Evolutionary conservation across 1,140 invertebrate genomes (phyloP).

Genomic region (Brevipalpus yothersi): DNA sequence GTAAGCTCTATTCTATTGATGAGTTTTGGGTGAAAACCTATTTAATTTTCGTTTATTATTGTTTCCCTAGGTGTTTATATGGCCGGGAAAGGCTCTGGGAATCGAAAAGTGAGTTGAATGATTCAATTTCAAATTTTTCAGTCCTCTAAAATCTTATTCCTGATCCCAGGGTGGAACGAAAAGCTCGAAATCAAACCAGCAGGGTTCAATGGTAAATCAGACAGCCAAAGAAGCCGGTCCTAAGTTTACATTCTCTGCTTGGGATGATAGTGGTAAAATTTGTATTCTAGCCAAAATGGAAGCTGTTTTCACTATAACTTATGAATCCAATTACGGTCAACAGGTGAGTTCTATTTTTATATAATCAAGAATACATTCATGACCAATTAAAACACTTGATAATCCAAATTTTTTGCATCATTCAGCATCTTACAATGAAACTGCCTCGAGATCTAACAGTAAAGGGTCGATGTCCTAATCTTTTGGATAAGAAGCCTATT

Average conservation of each 20-base stretch:
- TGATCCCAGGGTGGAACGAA: no score
- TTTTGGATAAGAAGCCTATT: constrained; percentile 8
- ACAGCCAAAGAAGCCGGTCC: neutral
- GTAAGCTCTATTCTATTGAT: no score
- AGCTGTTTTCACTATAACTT: constrained; percentile 14
- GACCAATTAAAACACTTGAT: neutral
- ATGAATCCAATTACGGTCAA: constrained; percentile 9
- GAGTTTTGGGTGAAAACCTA: no score
- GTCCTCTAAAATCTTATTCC: no score
- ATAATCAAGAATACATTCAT: neutral
- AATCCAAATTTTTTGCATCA: neutral
- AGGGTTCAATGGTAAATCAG: no score
- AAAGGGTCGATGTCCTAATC: constrained; percentile 12
- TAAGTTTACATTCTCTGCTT: constrained; percentile 9
- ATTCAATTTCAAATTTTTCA: no score
- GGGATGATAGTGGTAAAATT: constrained; percentile 14
- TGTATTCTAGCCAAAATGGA: constrained; percentile 16
- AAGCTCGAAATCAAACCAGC: no score
- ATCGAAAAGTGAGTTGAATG: no score
- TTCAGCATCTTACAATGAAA: constrained; percentile 7
- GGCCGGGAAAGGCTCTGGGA: no score
- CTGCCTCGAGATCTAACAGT: constrained; percentile 10
- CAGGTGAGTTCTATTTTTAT: constrained; percentile 8
- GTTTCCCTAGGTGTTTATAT: no score
- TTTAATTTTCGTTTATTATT: no score